Percentiles rank a stretch among this genome's conserved stretches.
Evolutionary conservation across 1,140 invertebrate species (phyloP).

Genomic region (Belonocnema kinseyi): DNA sequence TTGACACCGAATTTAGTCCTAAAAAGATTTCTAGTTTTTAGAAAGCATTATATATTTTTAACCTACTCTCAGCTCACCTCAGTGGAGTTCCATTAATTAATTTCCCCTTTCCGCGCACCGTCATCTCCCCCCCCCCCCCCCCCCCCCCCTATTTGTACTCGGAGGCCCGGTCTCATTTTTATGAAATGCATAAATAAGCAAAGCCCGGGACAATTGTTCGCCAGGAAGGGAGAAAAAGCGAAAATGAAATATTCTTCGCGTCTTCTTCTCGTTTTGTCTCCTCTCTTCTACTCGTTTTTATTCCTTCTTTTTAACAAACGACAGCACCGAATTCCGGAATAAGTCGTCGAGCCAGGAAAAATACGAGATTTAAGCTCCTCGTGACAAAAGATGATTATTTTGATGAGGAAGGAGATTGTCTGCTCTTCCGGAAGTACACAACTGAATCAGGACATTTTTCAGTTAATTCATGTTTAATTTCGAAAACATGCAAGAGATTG

Average conservation of each 20-base stretch:
- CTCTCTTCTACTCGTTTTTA: neutral
- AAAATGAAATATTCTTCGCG: conserved; percentile 29
- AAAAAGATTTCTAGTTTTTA: neutral
- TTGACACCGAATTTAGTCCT: no score
- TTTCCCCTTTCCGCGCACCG: neutral
- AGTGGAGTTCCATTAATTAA: conserved; percentile 21
- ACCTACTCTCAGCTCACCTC: conserved; percentile 13
- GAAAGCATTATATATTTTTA: conserved; percentile 38
- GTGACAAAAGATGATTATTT: conserved; percentile 30
- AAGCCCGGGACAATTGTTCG: conserved; percentile 26
- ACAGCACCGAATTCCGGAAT: conserved; percentile 25
- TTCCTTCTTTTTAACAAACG: conserved; percentile 2
- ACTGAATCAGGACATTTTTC: conserved; percentile 11
- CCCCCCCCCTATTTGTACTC: conserved; percentile 15
- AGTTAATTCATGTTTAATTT: neutral
- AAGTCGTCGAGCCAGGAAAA: conserved; percentile 27
- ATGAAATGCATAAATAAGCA: conserved; percentile 30
- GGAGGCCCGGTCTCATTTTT: conserved; percentile 29
- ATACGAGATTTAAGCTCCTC: conserved; percentile 18
- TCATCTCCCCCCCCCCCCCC: neutral
- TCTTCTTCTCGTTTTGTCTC: conserved; percentile 24
- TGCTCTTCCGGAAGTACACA: conserved; percentile 22
- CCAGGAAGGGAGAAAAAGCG: conserved; percentile 27
- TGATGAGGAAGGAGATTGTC: conserved; percentile 29
- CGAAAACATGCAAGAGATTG: neutral